Conservation (phyloP, 2,113 vertebrate species). For the Euleptes europaea region DNA sequence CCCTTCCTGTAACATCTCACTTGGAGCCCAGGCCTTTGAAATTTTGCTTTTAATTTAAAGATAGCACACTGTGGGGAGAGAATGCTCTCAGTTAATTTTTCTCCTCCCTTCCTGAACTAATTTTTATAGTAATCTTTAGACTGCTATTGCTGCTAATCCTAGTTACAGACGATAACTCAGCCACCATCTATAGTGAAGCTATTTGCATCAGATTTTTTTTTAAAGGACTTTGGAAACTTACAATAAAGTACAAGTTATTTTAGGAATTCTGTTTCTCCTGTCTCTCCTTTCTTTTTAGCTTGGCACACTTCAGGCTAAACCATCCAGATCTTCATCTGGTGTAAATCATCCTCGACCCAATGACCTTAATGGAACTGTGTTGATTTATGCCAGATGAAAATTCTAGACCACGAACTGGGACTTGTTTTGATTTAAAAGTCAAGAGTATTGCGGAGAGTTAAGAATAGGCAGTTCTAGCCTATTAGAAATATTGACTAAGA, state of each 20-base stretch:
- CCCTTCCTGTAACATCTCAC: not conserved
- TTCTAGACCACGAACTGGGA: not conserved
- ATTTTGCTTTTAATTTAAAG: not conserved
- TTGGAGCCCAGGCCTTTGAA: conserved; percentile 2
- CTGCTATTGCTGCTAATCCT: not conserved
- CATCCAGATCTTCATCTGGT: not conserved
- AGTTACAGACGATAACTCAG: not conserved
- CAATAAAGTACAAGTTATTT: conserved; percentile 4
- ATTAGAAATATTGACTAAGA: not conserved
- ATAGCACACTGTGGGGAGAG: not conserved
- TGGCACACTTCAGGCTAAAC: not conserved
- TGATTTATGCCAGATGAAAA: not conserved
- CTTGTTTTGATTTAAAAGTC: not conserved
- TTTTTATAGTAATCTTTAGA: not conserved
- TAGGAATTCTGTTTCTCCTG: not conserved
- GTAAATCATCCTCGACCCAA: not conserved
- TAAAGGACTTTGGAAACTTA: not conserved
- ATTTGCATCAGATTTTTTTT: not conserved
- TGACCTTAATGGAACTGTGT: not conserved
- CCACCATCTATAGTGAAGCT: not conserved
- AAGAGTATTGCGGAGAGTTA: not conserved
- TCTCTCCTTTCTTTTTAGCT: not conserved
- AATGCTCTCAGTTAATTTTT: not conserved
- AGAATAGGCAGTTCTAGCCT: not conserved
- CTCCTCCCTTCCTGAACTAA: not conserved